phyloP scores from a whole-genome alignment of 1,140 invertebrate species.

The Pararge aegeria region DNA sequence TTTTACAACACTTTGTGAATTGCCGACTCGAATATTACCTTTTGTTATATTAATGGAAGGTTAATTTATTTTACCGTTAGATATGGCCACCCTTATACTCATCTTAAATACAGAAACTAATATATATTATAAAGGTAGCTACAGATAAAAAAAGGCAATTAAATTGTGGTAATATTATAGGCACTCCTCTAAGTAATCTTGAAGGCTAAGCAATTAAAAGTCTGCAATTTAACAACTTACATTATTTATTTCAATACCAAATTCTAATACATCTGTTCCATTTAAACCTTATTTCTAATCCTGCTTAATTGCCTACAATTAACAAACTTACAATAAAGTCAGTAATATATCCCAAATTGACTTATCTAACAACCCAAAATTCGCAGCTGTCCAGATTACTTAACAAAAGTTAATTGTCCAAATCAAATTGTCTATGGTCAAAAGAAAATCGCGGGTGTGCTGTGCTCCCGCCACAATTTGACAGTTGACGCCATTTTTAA shows the following conservation, averaged over 20 bases:
- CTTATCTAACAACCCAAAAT: constrained; percentile 1
- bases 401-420: constrained; percentile 44
- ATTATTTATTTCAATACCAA: too few relatives aligned
- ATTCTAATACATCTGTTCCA: too few relatives aligned
- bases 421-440: constrained; percentile 32
- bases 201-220: too few relatives aligned
- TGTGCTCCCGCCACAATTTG: constrained; percentile 59
- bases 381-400: constrained; percentile 30
- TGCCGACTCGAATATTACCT: constrained; percentile 14
- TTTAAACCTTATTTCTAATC: too few relatives aligned
- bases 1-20: constrained; percentile 33
- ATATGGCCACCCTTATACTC: neutral
- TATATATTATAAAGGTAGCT: too few relatives aligned
- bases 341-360: constrained; percentile 1
- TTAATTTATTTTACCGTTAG: constrained; percentile 24
- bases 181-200: too few relatives aligned
- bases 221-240: too few relatives aligned
- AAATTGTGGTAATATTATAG: too few relatives aligned
- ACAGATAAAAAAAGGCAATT: too few relatives aligned
- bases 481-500: constrained; percentile 55
- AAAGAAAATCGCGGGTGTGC: constrained; percentile 44
- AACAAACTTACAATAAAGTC: constrained; percentile 8
- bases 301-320: constrained; percentile 7
- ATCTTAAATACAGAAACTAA: too few relatives aligned
- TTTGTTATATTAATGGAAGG: constrained; percentile 21